Base-by-base conservation (phyloP, 1,140 invertebrate genomes). In the Cephus cinctus region DNA sequence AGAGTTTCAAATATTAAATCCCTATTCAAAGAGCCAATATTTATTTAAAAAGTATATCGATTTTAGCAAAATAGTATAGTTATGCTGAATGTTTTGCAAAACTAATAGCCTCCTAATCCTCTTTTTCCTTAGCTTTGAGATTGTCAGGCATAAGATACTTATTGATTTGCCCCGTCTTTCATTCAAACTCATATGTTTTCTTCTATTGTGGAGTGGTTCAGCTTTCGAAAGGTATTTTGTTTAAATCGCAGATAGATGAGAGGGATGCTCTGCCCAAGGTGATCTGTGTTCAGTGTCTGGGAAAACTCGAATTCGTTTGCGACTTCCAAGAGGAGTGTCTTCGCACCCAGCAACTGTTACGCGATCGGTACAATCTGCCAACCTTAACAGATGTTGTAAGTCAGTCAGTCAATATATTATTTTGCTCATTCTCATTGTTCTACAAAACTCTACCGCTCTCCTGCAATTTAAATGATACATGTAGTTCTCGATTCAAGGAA, bases 261-360 rank as follows among this genome's bases (percentile, higher is more conserved):
- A 72, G 55, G 61, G 75, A 77, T 69, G 65, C 67, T 63, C 64
- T 77, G 47, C 73, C 75, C 35, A 77, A 77, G 59, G 60, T 60
- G 54, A 77, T 77, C 56, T 77, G 75, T 61, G 70, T 77, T 58
- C 73, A 77, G 46, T 77, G 75, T 67, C 58, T 77, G 61, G 73
- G 73, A 25, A 77, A 77, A 59, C 70, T 77, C 40, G 75, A 77
- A 70, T 77, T 76, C 51, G 71, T 77, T 63, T 77, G 75, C 45
- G 75, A 77, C 57, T 77, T 77, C 48, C 75, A 77, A 73, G 75
- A 77, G 57, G 71, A 76, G 59, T 77, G 73, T 69, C 68, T 75
- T 45, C 73, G 69, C 45, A 75, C 71, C 50, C 74, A 76, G 64
- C 61, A 71, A 59, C 52, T 64, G 57, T 68, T 76, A 56, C 69